Evolutionary conservation across 2,113 vertebrate genomes (phyloP), one percentile per base, ranked within the genome.

Genomic region (Syngnathus floridae): DNA sequence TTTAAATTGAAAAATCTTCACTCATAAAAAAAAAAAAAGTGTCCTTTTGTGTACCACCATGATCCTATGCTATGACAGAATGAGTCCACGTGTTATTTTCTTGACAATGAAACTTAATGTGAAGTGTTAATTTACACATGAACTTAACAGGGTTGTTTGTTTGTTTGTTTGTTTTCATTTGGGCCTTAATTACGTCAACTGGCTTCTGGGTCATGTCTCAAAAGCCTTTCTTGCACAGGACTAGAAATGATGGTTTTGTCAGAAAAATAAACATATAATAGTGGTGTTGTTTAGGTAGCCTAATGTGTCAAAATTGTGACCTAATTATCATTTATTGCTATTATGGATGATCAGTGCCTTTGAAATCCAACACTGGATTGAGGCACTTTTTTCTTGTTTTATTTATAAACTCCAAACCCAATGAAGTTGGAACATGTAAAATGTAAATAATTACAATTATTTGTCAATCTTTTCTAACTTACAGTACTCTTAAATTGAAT

Each of bases 291-390:
- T 78, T 65, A 45, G 56, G 37, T 76, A 31, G 26, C 26, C 26
- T 31, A 57, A 68, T 75, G 40, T 7, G 10, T 55, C 67, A 72
- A 76, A 71, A 66, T 64, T 69, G 69, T 22, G 65, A n/a, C 63
- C 70, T 26, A 73, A 68, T 62, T 52, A 66, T 72, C 49, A 68
- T 76, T 65, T 71, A 80, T 69, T 75, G 70, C 70, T 72, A 69
- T 73, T 73, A 21, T 76, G 60, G 62, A 77, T 62, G 41, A 68
- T 66, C 65, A 66, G 60, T 71, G 84, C 86, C 79, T 74, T 76
- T 88, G 82, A 86, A 81, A 82, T 85, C 87, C 74, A 46, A 22
- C 36, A 26, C 1, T 31, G 79, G 82, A 82, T 82, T 78, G 84
- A 86, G 83, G 82, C 81, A 31, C 31, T 68, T 73, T n/a, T 31